Base-by-base conservation (phyloP, 2,888 invertebrate species). In the Lamellibrachia columna region DNA sequence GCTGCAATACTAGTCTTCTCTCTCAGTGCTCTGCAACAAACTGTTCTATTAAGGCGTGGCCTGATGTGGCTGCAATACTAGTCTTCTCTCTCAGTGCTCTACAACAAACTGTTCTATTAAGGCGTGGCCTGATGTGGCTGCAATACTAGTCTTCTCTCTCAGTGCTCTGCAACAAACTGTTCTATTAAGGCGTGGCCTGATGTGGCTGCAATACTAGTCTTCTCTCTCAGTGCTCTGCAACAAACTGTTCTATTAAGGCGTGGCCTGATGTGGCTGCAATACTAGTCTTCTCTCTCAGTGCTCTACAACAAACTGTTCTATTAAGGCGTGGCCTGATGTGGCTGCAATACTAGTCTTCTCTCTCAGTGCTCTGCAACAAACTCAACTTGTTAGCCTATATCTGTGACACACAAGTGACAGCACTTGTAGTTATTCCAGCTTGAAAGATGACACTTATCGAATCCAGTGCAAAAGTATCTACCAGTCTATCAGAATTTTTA, bases 81-180 rank as follows among this genome's bases (percentile, higher is more conserved):
- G 96, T 96, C 92, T 96, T 96, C 75, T 96, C 96, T 90, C 96
- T 93, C 92, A 96, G 93, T 9, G 96, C 96, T 93, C 96, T 96
- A 93, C 3, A 93, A 92, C 53, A 60, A 94, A 92, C 11, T 75
- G n/a, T n/a, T n/a, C n/a, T n/a, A n/a, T n/a, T n/a, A 93, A 52
- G 9, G 93, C 91, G 52, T 93, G 91, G 11, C 95, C 95, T 55
- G 95, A 95, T 55, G 96, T 95, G 8, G 95, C 95, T 92, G 95
- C 95, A 92, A 96, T 94, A 60, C 94, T 95, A 22, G 96, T 96
- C 92, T 96, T 96, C 75, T 96, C 96, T 90, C 96, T 93, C 92
- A 96, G 93, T 9, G 96, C 96, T 93, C 96, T 96, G 93, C 3
- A 93, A 92, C 53, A 60, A 94, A 92, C 11, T 75, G n/a, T n/a